Percentiles rank a stretch among this genome's conserved stretches.
Evolutionary conservation across 2,113 vertebrate genomes (phyloP).

Genomic region (Myotis lucifugus): DNA sequence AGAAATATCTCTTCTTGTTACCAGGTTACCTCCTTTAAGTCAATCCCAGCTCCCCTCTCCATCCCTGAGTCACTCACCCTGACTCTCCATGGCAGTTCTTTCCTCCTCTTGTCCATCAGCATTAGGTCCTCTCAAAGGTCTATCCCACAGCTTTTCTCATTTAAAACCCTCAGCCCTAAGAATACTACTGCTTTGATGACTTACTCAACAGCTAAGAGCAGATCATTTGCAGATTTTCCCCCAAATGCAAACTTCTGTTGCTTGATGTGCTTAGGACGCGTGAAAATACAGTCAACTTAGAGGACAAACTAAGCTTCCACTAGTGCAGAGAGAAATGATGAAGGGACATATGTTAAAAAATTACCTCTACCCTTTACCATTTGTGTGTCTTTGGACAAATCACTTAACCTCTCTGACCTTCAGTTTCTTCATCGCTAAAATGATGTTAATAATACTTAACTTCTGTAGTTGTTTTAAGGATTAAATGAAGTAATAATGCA

Average conservation of each 20-base stretch:
- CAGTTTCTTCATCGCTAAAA: conserved; percentile 1
- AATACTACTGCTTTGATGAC: conserved; percentile 1
- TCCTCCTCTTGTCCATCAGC: not conserved
- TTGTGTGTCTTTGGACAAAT: conserved; percentile 17
- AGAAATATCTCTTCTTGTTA: not conserved
- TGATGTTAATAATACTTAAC: not conserved
- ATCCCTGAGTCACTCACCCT: not conserved
- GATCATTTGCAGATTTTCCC: not conserved
- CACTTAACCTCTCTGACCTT: not conserved
- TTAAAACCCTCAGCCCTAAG: not conserved
- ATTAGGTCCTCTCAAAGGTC: not conserved
- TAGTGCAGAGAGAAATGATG: not conserved
- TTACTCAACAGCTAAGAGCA: not conserved
- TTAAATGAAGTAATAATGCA: not conserved
- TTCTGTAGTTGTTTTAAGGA: not conserved
- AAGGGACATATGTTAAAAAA: not conserved
- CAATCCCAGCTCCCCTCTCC: not conserved
- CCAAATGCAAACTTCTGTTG: not conserved
- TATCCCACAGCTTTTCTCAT: not conserved
- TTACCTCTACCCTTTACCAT: not conserved
- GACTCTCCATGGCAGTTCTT: not conserved
- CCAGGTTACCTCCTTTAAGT: not conserved
- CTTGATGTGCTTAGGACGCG: not conserved
- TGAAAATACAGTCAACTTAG: not conserved
- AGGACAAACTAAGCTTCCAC: not conserved